phyloP scores from a whole-genome alignment of 2,113 vertebrate species.

The western clawed frog (Xenopus tropicalis) region UCB_Xtro_10.0 CM004449.2:48415501-48416000 shows the following conservation, averaged over 20 bases:
- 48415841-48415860: no score
- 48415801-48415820: no score
- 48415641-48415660: slow-evolving; percentile 37
- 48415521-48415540: slow-evolving; percentile 15
- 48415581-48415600: slow-evolving; percentile 33
- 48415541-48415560: slow-evolving; percentile 20
- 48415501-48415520: no score
- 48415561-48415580: slow-evolving; percentile 11
- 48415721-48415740: slow-evolving; percentile 16
- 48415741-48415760: background rate
- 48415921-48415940: no score
- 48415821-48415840: no score
- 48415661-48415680: slow-evolving; percentile 15
- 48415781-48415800: background rate
- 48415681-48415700: slow-evolving; percentile 26
- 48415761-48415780: slow-evolving; percentile 4
- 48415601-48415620: slow-evolving; percentile 35
- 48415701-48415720: slow-evolving; percentile 37
- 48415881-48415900: no score
- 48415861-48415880: no score
- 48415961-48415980: no score
- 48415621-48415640: slow-evolving; percentile 26
- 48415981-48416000: no score
- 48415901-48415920: no score
- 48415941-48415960: no score